Base-by-base conservation (phyloP, 2,888 invertebrate species). In the Cyclophora albipunctata region DNA sequence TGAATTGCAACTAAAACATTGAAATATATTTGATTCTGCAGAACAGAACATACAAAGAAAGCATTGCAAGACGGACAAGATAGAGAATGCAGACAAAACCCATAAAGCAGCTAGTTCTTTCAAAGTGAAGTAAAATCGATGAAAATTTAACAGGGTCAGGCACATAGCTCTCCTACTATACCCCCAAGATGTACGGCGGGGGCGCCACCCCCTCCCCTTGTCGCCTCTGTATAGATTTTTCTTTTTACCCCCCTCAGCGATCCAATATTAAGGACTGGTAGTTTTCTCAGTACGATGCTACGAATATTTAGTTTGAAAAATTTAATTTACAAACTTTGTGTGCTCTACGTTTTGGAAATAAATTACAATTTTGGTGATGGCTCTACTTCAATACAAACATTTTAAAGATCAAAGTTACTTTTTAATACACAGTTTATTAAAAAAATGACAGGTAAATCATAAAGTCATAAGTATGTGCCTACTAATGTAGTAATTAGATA, bases 201-300 rank as follows among this genome's bases (percentile, higher is more conserved):
- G 52, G 42, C 40, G 37, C 50, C 47, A 42, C 45, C 47, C 55
- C 59, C 67, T 58, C 68, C 69, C 62, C 58, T 69, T 73, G 73
- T 76, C 78, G 75, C 74, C 76, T 75, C 64, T 63, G 63, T 76
- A 79, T 78, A 76, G 76, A 77, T 76, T 78, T 81, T 81, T 77
- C 75, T 75, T 80, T 82, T 82, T 78, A 71, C 70, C 71, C 64
- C 67, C 60, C 60, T 61, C 64, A 1, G 37, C 63, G 64, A 68
- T 64, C 74, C 75, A 72, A 81, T 82, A 81, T 81, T 77, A 76
- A 78, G 74, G 63, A 78, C 78, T 74, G 75, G 69, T 66, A 61
- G 58, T 58, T 62, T 59, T 59, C 62, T 63, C 62, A 62, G 53
- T 66, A 62, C 63, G 53, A 57, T 53, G 57, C 55, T 37, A 45